Percentiles rank a stretch among this genome's conserved stretches.
Evolutionary conservation across 2,888 invertebrate genomes (phyloP).

Genomic region (Germaria angustata): DNA sequence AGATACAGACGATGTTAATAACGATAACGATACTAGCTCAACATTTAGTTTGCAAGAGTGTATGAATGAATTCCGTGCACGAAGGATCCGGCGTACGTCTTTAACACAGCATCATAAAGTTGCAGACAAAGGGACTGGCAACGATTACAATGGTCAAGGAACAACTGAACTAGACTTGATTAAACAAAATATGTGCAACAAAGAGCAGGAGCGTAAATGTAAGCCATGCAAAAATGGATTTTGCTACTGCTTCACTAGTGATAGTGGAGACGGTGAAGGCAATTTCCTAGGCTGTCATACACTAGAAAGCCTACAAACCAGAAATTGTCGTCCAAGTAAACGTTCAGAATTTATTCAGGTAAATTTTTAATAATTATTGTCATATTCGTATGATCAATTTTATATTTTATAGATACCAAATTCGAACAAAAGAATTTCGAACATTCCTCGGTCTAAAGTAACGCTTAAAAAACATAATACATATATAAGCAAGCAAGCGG

Average conservation of each 20-base stretch:
- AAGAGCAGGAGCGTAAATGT: conserved; percentile 75
- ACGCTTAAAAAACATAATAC: not conserved
- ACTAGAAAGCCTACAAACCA: conserved; percentile 70
- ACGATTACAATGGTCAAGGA: not conserved
- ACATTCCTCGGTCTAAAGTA: not conserved
- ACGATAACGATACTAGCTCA: conserved; percentile 72
- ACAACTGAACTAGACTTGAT: conserved; percentile 74
- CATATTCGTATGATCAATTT: not conserved
- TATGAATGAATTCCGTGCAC: conserved; percentile 76
- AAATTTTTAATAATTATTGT: not conserved
- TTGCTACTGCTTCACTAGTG: conserved; percentile 80
- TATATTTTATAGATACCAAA: not conserved
- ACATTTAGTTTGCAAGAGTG: conserved; percentile 78
- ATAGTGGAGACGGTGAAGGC: conserved; percentile 75
- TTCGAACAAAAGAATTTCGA: not conserved
- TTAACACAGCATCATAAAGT: conserved; percentile 71
- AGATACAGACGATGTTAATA: conserved; percentile 69
- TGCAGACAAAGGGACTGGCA: not conserved
- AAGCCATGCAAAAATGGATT: conserved; percentile 79
- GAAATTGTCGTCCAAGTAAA: conserved; percentile 71
- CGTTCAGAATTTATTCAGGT: conserved; percentile 72
- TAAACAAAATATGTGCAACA: conserved; percentile 77
- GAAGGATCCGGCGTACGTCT: conserved; percentile 74
- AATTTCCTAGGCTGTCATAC: conserved; percentile 56
- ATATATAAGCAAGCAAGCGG: not conserved